Base-by-base conservation (phyloP, 2,113 vertebrate genomes). In the Sterrhoptilus dennistouni region DNA sequence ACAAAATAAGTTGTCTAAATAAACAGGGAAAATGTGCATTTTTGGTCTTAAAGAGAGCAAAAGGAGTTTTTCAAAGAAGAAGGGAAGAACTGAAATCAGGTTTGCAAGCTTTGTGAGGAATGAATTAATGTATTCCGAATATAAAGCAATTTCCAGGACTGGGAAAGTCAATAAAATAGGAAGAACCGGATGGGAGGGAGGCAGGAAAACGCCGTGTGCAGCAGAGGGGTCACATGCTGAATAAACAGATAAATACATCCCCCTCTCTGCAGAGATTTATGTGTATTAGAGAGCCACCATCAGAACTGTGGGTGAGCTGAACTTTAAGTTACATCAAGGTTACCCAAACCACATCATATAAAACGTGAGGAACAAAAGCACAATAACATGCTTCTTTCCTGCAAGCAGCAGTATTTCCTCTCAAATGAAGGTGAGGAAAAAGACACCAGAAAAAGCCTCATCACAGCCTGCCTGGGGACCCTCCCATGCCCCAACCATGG, bases 401-500 rank as follows among this genome's bases (percentile, higher is more conserved):
- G n/a, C 36, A 87, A 79, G 69, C 47, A 68, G 47, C 45, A 78
- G 4, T 44, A 29, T 19, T 54, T 38, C 15, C 40, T 71, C 63
- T 64, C 29, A 50, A 59, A 59, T 74, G 24, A 14, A 52, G n/a
- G 20, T 10, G 25, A 71, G 9, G 22, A 33, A 56, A 75, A 83
- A 57, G 17, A 10, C 21, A 47, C 7, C 53, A 33, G 38, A 75
- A 77, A 77, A 81, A 83, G 40, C 20, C 63, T 60, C 31, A 50
- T 7, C 35, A 25, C 14, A 29, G 31, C 47, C 53, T 75, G 66
- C 35, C 38, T 12, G 25, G 24, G 56, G 33, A 68, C 4, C 16
- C 12, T 49, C 14, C 2, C 0, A 0, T 4, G 3, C 44, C 64
- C 47, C 77, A 60, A 3, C 17, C 4, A 3, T 1, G 0, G 44